phyloP scores from a whole-genome alignment of 1,140 invertebrate species.

The Bombus breviceps region DNA sequence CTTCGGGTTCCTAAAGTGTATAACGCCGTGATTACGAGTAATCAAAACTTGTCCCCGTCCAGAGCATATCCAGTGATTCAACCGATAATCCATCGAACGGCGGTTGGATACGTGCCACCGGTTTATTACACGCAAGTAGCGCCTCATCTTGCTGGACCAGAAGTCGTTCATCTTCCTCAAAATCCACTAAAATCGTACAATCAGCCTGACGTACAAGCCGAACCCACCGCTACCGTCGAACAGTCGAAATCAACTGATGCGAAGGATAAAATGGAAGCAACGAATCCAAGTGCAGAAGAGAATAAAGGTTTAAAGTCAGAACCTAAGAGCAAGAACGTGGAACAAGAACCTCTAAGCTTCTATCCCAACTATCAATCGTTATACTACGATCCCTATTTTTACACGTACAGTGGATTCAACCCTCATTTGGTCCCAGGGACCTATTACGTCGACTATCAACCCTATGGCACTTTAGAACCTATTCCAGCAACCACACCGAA shows the following conservation, averaged over 20 bases:
- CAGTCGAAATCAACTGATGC: neutral
- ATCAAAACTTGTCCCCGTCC: slow-evolving; percentile 88
- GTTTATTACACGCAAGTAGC: slow-evolving; percentile 75
- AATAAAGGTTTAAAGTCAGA: neutral
- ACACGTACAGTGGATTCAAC: slow-evolving; percentile 75
- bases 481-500: slow-evolving; percentile 51
- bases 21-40: slow-evolving; percentile 89
- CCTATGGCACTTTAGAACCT: slow-evolving; percentile 67
- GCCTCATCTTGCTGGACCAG: slow-evolving; percentile 65
- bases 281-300: neutral
- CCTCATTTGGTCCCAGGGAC: slow-evolving; percentile 68
- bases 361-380: slow-evolving; percentile 78
- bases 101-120: slow-evolving; percentile 83
- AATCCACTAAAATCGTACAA: neutral
- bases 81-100: slow-evolving; percentile 85
- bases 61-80: slow-evolving; percentile 88
- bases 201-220: slow-evolving; percentile 3
- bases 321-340: slow-evolving; percentile 48
- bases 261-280: neutral
- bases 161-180: slow-evolving; percentile 52
- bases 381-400: slow-evolving; percentile 78
- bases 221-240: neutral
- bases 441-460: slow-evolving; percentile 73
- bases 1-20: slow-evolving; percentile 87
- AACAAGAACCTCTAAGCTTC: slow-evolving; percentile 72